Evolutionary conservation across 37 sponge, comb jelly and placozoan genomes (phyloP).

Genomic region (Corticium candelabrum): DNA sequence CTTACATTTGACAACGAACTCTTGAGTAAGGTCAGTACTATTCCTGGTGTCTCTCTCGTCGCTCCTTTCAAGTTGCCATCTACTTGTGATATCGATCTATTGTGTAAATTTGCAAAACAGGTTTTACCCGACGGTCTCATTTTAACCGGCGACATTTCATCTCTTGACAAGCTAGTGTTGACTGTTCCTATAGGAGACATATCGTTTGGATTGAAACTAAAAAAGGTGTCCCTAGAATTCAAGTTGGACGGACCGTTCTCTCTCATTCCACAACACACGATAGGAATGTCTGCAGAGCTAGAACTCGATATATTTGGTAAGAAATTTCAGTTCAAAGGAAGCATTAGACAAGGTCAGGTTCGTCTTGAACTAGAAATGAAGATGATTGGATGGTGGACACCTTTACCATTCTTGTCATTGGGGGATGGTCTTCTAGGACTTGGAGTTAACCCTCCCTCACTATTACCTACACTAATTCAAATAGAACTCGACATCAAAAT

Average conservation of each 20-base stretch:
- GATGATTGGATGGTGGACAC: background rate
- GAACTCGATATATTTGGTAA: background rate
- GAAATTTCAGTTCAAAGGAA: background rate
- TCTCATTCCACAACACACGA: background rate
- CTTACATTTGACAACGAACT: background rate
- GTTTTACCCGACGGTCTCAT: too few relatives aligned
- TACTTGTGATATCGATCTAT: background rate
- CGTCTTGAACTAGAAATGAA: background rate
- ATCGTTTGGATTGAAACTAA: too few relatives aligned
- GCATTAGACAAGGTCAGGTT: background rate
- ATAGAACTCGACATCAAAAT: background rate
- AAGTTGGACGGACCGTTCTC: too few relatives aligned
- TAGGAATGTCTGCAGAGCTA: background rate
- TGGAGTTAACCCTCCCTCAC: background rate
- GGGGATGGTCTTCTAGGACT: background rate
- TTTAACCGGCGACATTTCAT: too few relatives aligned
- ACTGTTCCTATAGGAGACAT: too few relatives aligned
- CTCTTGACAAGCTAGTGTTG: too few relatives aligned
- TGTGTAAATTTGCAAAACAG: background rate
- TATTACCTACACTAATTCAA: background rate
- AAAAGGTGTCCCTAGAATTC: too few relatives aligned
- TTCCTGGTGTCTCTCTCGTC: background rate
- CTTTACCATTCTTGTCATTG: background rate
- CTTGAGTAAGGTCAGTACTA: background rate
- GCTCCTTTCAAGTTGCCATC: background rate